Conservation (phyloP, 2,113 vertebrate species). For the Silurus meridionalis region DNA sequence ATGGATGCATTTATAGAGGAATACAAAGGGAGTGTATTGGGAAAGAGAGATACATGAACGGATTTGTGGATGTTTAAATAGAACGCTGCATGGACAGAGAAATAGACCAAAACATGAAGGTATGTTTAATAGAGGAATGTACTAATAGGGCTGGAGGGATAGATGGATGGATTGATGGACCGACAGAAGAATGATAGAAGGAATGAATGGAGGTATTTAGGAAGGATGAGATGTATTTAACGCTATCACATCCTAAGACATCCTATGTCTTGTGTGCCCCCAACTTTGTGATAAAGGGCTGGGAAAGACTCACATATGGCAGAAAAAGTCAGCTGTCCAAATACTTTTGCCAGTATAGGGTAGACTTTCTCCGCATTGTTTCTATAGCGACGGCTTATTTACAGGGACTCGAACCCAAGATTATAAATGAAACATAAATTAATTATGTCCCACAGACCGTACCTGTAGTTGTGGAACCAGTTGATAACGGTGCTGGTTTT, state of each 20-base stretch:
- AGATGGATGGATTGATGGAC: background rate
- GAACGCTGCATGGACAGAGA: background rate
- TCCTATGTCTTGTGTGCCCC: no score
- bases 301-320: no score
- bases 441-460: constrained; percentile 29
- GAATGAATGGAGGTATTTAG: background rate
- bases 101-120: background rate
- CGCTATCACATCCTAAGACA: no score
- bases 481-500: constrained; percentile 99
- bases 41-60: background rate
- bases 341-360: no score
- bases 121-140: background rate
- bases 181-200: background rate
- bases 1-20: background rate
- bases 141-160: background rate
- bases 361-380: background rate
- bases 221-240: background rate
- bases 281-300: no score
- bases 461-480: constrained; percentile 99
- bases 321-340: no score
- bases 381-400: background rate
- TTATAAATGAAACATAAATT: background rate
- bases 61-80: background rate
- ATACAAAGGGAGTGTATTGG: background rate
- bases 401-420: background rate